Evolutionary conservation across 2,113 vertebrate species (phyloP).

Genomic region (Cephalopholis sonnerati): DNA sequence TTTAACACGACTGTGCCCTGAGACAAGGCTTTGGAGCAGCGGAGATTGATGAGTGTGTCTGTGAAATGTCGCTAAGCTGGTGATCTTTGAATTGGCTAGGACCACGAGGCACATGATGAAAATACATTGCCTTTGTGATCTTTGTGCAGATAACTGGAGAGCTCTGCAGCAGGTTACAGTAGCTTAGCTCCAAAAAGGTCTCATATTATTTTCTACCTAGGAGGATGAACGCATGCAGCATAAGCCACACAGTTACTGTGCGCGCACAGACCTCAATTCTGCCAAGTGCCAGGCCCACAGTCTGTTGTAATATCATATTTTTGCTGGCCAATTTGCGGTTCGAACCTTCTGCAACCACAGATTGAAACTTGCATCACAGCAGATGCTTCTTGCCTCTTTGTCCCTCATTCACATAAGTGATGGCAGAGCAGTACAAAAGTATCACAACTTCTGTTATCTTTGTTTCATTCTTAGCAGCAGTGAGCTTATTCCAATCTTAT

Average conservation of each 20-base stretch:
- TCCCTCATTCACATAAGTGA: not conserved
- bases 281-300: not conserved
- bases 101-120: constrained; percentile 63
- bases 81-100: constrained; percentile 66
- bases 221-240: constrained; percentile 5
- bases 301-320: not conserved
- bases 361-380: not conserved
- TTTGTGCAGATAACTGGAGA: constrained; percentile 64
- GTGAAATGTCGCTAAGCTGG: constrained; percentile 55
- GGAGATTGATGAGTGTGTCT: constrained; percentile 66
- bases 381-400: not conserved
- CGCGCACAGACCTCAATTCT: not conserved
- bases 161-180: constrained; percentile 56
- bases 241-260: constrained; percentile 3
- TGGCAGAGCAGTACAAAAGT: constrained; percentile 3
- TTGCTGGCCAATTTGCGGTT: not conserved
- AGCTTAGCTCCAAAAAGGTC: constrained; percentile 53
- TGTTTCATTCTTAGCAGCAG: no score
- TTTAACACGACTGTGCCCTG: constrained; percentile 31
- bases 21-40: constrained; percentile 39
- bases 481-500: no score
- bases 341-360: not conserved
- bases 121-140: constrained; percentile 68
- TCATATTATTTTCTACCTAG: constrained; percentile 18
- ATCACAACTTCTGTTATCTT: not conserved